Conservation (phyloP, 1,140 invertebrate species). For the Drosophila sp. region DNA sequence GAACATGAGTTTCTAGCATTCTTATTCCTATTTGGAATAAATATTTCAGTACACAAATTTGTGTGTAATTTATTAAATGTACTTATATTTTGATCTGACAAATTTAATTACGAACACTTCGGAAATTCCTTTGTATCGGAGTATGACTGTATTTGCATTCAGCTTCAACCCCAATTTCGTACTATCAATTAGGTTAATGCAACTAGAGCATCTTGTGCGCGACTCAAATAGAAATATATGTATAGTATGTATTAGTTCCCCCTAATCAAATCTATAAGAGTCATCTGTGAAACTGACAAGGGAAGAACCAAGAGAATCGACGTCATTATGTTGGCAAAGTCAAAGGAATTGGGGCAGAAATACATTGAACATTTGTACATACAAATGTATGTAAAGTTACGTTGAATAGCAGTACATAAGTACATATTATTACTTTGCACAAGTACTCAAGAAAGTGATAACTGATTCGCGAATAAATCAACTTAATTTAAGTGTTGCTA, state of each 20-base stretch:
- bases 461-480: no score
- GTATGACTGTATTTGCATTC: not conserved
- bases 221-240: not conserved
- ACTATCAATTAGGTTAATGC: constrained; percentile 46
- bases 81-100: not conserved
- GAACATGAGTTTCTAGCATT: no score
- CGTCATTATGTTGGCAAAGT: constrained; percentile 6
- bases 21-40: no score
- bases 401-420: no score
- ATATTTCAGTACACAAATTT: no score
- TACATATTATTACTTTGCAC: no score
- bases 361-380: no score
- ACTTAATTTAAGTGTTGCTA: no score
- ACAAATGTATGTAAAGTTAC: no score
- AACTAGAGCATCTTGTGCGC: constrained; percentile 12
- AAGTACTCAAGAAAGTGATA: no score
- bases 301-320: not conserved
- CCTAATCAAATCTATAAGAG: constrained; percentile 1
- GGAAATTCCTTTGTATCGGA: not conserved
- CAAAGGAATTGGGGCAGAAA: constrained; percentile 1
- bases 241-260: not conserved
- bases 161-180: constrained; percentile 9
- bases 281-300: constrained; percentile 4
- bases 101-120: not conserved
- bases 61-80: no score